These are phyloP conservation scores for Vollenhovia emeryi DNA, from an alignment of 1,140 invertebrate genomes.

Conservation along the genomic window DNA sequence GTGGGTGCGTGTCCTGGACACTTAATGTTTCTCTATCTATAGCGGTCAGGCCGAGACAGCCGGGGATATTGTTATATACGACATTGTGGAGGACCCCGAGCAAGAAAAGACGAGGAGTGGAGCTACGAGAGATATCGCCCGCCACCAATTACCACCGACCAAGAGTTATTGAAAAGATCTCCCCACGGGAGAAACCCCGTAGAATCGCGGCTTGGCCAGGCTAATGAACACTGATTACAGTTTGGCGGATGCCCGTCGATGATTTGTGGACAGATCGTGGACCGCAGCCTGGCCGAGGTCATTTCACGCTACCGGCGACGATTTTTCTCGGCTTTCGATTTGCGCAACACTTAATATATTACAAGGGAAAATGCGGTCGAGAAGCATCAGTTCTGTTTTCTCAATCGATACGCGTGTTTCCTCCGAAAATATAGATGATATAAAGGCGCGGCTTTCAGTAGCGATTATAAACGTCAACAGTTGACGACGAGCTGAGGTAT, in stretches of 20 bases:
- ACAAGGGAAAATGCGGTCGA: neutral
- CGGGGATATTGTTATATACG: conserved; percentile 85
- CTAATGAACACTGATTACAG: conserved; percentile 85
- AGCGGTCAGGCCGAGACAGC: conserved; percentile 78
- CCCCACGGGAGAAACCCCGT: conserved; percentile 77
- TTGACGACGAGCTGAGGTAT: neutral
- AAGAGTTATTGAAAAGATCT: conserved; percentile 85
- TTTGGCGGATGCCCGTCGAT: conserved; percentile 78
- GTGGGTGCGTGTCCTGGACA: conserved; percentile 74
- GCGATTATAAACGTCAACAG: neutral
- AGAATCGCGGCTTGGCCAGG: conserved; percentile 77
- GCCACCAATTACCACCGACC: conserved; percentile 83
- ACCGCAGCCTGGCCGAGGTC: neutral
- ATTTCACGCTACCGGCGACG: conserved; percentile 12
- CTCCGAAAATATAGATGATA: neutral
- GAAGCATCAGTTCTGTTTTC: neutral
- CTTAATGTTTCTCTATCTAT: conserved; percentile 85
- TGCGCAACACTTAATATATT: conserved; percentile 13
- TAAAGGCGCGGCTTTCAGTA: neutral
- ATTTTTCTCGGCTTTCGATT: conserved; percentile 42
- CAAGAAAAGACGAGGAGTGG: conserved; percentile 74
- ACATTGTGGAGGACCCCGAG: conserved; percentile 76
- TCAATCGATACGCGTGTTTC: neutral
- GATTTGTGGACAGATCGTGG: conserved; percentile 78
- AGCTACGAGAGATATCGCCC: conserved; percentile 80